These are phyloP conservation scores for Bubo bubo DNA, from an alignment of 2,113 vertebrate species.

Conservation along the genomic window DNA sequence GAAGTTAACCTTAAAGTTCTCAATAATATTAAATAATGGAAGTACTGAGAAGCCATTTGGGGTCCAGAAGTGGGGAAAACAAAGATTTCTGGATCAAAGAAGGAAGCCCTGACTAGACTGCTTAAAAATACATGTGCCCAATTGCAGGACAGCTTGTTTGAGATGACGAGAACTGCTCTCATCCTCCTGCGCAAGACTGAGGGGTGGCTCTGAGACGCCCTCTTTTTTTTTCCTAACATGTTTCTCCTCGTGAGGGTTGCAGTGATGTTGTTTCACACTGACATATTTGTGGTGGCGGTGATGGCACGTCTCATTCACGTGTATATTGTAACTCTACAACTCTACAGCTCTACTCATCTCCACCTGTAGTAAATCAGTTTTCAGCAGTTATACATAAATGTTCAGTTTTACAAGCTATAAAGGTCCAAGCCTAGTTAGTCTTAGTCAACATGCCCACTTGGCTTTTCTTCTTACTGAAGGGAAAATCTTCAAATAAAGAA, in stretches of 20 bases:
- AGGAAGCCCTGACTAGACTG: neutral
- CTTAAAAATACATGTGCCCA: neutral
- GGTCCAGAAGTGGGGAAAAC: neutral
- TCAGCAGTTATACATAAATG: neutral
- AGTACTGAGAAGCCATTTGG: neutral
- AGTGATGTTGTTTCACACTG: neutral
- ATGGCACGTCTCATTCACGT: neutral
- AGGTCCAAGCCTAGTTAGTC: conserved; percentile 1
- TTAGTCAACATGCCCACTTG: neutral
- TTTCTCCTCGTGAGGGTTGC: neutral
- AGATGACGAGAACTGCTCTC: neutral
- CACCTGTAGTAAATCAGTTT: conserved; percentile 2
- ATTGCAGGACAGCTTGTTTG: neutral
- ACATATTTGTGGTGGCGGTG: neutral
- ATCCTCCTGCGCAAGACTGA: neutral
- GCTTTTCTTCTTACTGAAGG: conserved; percentile 16
- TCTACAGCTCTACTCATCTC: neutral
- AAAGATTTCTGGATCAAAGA: neutral
- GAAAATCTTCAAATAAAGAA: conserved; percentile 31
- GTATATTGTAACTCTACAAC: neutral
- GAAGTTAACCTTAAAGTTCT: neutral
- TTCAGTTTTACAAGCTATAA: conserved; percentile 29
- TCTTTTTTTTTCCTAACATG: neutral
- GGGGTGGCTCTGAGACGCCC: neutral
- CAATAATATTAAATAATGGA: neutral